Evolutionary conservation across 2,888 invertebrate genomes (phyloP).

Genomic region (Brachyptera risi): DNA sequence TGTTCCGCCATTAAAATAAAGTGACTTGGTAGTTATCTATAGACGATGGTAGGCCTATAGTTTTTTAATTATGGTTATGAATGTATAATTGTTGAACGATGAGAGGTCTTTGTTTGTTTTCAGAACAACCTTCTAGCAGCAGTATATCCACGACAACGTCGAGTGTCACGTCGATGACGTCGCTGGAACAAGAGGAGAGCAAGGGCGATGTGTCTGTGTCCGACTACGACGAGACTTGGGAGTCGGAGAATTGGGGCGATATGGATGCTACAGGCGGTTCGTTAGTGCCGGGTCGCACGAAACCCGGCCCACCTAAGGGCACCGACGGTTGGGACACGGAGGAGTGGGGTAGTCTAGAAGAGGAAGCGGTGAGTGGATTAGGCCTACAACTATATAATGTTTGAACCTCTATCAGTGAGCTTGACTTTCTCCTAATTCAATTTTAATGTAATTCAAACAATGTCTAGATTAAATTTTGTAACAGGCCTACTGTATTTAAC

Average conservation of each 20-base stretch:
- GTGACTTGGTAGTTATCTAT: no score
- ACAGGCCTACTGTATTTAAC: no score
- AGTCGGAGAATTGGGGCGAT: constrained; percentile 85
- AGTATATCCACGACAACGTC: constrained; percentile 80
- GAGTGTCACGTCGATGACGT: constrained; percentile 85
- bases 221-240: constrained; percentile 86
- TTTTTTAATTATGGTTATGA: no score
- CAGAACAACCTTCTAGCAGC: constrained; percentile 75
- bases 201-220: constrained; percentile 73
- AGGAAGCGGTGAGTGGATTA: constrained; percentile 58
- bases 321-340: constrained; percentile 79
- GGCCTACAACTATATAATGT: no score
- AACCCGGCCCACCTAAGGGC: constrained; percentile 26
- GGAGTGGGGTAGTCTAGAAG: constrained; percentile 82
- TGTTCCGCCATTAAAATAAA: no score
- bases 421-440: no score
- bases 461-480: no score
- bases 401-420: no score
- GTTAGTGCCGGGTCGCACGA: constrained; percentile 5
- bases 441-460: no score
- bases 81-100: no score
- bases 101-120: no score
- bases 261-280: constrained; percentile 55
- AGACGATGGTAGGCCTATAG: no score
- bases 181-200: constrained; percentile 63